These are phyloP conservation scores for Cantharis rustica DNA, from an alignment of 2,888 invertebrate genomes.

Conservation along the genomic window DNA sequence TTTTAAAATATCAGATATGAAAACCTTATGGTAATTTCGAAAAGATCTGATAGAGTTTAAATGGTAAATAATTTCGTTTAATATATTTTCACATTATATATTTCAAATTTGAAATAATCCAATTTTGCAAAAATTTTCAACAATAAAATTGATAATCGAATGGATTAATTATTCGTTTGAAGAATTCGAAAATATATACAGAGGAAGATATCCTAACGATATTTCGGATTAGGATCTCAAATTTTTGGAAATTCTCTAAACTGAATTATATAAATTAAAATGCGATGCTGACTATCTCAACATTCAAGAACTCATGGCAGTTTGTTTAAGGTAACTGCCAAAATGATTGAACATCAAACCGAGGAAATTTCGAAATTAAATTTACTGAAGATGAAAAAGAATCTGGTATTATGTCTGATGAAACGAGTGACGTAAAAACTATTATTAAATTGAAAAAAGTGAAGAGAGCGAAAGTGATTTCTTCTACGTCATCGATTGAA, in stretches of 20 bases:
- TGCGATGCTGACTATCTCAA: not conserved
- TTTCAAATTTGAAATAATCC: too few relatives aligned
- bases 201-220: not conserved
- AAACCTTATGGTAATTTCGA: too few relatives aligned
- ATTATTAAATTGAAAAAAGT: too few relatives aligned
- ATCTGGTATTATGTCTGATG: too few relatives aligned
- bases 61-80: too few relatives aligned
- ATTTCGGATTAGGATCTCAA: not conserved
- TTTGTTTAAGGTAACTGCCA: not conserved
- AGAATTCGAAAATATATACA: not conserved
- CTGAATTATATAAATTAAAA: not conserved
- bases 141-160: not conserved
- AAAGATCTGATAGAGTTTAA: too few relatives aligned
- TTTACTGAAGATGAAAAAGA: not conserved
- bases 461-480: too few relatives aligned
- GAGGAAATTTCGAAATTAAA: not conserved
- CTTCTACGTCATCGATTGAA: too few relatives aligned
- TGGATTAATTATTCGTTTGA: not conserved
- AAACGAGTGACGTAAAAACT: too few relatives aligned
- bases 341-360: not conserved
- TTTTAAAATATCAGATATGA: too few relatives aligned
- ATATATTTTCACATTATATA: too few relatives aligned
- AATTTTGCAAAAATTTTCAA: too few relatives aligned
- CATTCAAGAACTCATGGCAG: not conserved
- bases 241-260: not conserved